Evolutionary conservation across 2,888 invertebrate species (phyloP).

Genomic region (Phlogophora meticulosa): DNA sequence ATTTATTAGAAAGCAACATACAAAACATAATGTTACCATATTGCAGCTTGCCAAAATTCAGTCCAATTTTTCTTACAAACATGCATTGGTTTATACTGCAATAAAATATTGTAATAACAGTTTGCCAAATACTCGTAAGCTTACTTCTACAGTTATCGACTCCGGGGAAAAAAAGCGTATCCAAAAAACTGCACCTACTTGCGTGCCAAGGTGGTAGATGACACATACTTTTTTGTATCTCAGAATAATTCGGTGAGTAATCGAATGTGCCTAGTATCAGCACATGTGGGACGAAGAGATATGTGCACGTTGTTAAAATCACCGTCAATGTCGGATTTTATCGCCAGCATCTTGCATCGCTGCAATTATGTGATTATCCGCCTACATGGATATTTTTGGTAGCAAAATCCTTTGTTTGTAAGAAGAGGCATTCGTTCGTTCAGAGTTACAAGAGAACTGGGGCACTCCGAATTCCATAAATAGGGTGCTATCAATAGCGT

Average conservation of each 20-base stretch:
- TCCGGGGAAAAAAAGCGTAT: slow-evolving; percentile 11
- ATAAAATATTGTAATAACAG: slow-evolving; percentile 27
- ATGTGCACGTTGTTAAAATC: slow-evolving; percentile 24
- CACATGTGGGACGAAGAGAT: slow-evolving; percentile 49
- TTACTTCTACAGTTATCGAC: slow-evolving; percentile 25
- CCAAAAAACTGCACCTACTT: slow-evolving; percentile 52
- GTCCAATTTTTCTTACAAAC: slow-evolving; percentile 37
- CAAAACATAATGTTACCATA: slow-evolving; percentile 21
- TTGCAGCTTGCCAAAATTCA: slow-evolving; percentile 38
- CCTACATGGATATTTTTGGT: slow-evolving; percentile 7
- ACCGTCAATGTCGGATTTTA: slow-evolving; percentile 37
- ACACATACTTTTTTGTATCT: slow-evolving; percentile 65
- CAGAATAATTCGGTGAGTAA: slow-evolving; percentile 65
- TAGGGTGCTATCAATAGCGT: slow-evolving; percentile 36
- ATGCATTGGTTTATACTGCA: slow-evolving; percentile 1
- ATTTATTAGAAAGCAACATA: slow-evolving; percentile 15
- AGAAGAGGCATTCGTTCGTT: not conserved
- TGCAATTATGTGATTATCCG: slow-evolving; percentile 42
- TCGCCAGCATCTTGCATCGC: slow-evolving; percentile 22
- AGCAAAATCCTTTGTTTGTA: slow-evolving; percentile 27
- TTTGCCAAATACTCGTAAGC: slow-evolving; percentile 13
- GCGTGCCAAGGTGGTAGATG: slow-evolving; percentile 47
- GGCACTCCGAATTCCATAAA: slow-evolving; percentile 20
- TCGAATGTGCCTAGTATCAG: slow-evolving; percentile 47
- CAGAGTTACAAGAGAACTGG: slow-evolving; percentile 6